Percentiles rank a stretch among this genome's conserved stretches.
phyloP scores from a whole-genome alignment of 2,888 invertebrate genomes.

The Creontiades dilutus region DNA sequence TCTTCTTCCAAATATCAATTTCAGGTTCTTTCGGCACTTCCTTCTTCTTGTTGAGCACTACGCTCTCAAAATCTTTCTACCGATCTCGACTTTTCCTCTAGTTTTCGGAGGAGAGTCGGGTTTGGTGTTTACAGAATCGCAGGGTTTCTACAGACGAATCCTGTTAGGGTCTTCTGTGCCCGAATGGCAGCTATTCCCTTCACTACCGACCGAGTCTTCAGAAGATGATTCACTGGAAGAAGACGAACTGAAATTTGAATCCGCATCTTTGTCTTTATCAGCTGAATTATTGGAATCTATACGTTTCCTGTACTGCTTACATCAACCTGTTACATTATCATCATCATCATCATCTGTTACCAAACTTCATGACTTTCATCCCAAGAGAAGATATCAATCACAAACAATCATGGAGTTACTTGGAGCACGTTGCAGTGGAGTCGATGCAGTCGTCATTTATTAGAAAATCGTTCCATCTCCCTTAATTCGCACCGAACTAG shows the following conservation, averaged over 20 bases:
- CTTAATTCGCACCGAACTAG: too few species aligned
- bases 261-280: slow-evolving; percentile 73
- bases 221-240: slow-evolving; percentile 77
- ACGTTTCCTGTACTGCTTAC: slow-evolving; percentile 74
- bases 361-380: too few species aligned
- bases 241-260: slow-evolving; percentile 70
- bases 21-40: slow-evolving; percentile 70
- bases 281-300: slow-evolving; percentile 78
- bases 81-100: slow-evolving; percentile 70
- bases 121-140: slow-evolving; percentile 59
- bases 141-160: slow-evolving; percentile 66
- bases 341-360: too few species aligned
- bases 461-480: too few species aligned
- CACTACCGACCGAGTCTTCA: slow-evolving; percentile 80
- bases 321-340: too few species aligned
- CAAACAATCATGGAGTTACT: too few species aligned
- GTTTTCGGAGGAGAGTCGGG: not conserved
- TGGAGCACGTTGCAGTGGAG: too few species aligned
- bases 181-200: slow-evolving; percentile 76
- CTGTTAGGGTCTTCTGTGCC: slow-evolving; percentile 71
- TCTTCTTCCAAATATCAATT: slow-evolving; percentile 86
- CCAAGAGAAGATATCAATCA: too few species aligned
- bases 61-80: slow-evolving; percentile 70
- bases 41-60: slow-evolving; percentile 56
- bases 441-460: too few species aligned